Base-by-base conservation (phyloP, 2,888 invertebrate species). In the Pediacus dermestoides region DNA sequence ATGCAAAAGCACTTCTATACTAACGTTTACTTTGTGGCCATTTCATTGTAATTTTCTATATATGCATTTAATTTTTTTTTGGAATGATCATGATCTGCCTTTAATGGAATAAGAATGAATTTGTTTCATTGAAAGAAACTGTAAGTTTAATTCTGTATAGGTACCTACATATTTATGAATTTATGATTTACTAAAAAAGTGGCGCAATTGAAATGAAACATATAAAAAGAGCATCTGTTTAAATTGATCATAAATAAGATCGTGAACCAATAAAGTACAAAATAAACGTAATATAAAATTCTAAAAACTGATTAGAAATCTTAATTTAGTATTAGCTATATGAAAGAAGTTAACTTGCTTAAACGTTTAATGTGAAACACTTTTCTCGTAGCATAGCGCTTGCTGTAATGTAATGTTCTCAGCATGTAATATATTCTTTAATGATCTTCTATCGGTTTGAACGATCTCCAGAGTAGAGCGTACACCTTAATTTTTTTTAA, bases 401-500 rank as follows among this genome's bases (percentile, higher is more conserved):
- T 50, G 50, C 50, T 48, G 61, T 58, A 59, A 64, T 59, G 63
- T 66, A 65, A 59, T 64, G 65, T 58, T 61, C 62, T 57, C 59
- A 63, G 61, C 60, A 61, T 63, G 64, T 64, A 66, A 66, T 66
- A 67, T 63, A 64, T 66, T 65, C 67, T 66, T 66, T 67, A 66
- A 66, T 67, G 67, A 64, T 66, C 60, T 58, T 60, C 61, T 67
- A 67, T 67, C 67, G 52, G 57, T 33, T 53, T 54, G 48, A 54
- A 62, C 55, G 58, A 66, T 67, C 67, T 67, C 54, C 10, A 57
- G 57, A 58, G 57, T 61, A 59, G 55, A 60, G 60, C 63, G 57
- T 53, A 61, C 58, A 61, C 58, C 61, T 51, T 49, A 31, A 41
- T 53, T 47, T 57, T 57, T 60, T 58, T 59, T 57, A 56, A 51